These are phyloP conservation scores for Andrena cerasifolii DNA, from an alignment of 1,140 invertebrate genomes.

Conservation along the genomic window DNA sequence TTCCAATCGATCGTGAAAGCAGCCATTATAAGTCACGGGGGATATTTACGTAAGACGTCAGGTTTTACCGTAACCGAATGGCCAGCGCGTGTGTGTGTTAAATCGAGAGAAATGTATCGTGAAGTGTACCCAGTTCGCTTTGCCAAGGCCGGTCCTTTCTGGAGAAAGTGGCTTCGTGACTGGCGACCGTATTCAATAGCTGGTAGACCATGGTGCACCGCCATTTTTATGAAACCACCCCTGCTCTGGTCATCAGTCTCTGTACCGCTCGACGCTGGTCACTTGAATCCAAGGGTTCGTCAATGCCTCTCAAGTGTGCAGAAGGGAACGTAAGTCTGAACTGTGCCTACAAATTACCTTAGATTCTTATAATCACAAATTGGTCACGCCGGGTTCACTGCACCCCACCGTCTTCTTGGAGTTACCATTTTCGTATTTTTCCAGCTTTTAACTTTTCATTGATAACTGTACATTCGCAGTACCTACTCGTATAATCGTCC, in stretches of 20 bases:
- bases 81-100: conserved; percentile 21
- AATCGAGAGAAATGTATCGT: conserved; percentile 59
- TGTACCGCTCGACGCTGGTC: too few species aligned
- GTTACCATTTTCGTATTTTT: too few species aligned
- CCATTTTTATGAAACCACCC: not conserved
- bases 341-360: too few species aligned
- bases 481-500: too few species aligned
- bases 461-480: too few species aligned
- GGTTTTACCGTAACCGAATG: conserved; percentile 36
- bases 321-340: too few species aligned
- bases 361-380: too few species aligned
- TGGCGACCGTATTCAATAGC: not conserved
- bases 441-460: too few species aligned
- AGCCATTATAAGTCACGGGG: not conserved
- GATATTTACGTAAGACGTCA: conserved; percentile 49
- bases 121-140: conserved; percentile 53
- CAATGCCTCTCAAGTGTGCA: too few species aligned
- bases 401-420: too few species aligned
- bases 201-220: not conserved
- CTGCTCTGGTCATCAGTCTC: not conserved
- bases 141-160: conserved; percentile 54
- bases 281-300: too few species aligned
- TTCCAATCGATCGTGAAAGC: conserved; percentile 40
- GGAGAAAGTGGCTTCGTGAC: conserved; percentile 55
- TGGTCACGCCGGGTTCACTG: too few species aligned